Evolutionary conservation across 2,797 vertebrate genomes (phyloP), one percentile per base, ranked within the genome.

Genomic region (Acipenser oxyrinchus): DNA sequence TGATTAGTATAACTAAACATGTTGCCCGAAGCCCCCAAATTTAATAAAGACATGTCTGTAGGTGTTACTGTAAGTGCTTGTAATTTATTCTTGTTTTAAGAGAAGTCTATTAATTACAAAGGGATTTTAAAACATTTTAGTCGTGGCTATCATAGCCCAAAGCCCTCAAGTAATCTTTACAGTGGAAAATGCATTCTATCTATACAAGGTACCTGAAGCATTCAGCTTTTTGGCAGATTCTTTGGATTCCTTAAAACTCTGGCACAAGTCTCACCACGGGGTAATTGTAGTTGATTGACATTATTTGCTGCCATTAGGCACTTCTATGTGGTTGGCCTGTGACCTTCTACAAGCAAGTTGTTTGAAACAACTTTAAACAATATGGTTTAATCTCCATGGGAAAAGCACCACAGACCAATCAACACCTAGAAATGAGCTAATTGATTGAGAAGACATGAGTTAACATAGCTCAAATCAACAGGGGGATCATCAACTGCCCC

Each of bases 241-340:
- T 78, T 84, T 69, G 76, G 77, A 90, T 91, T 91, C 89, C 87
- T 78, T 71, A 64, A 69, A 81, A 82, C 76, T 77, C 76, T 73
- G 71, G 69, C 80, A 74, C 71, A 71, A 79, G 82, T 81, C 82
- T 81, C 72, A 75, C 83, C 82, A 82, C 75, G 77, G 77, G 79
- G 82, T 89, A 81, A 79, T 89, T 86, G 84, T 82, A 79, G 71
- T 77, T 90, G 90, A 90, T 84, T 90, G 90, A 90, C 90, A 86
- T 82, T 84, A 88, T 87, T 91, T 87, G 86, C 88, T 87, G 87
- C 89, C 85, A 90, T 89, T 90, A 88, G 86, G 82, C 82, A 77
- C 79, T 81, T 85, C 83, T 86, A 88, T 90, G 85, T 75, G 67
- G 87, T 88, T 90, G 86, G 76, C 87, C 88, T 87, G 69, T 90